These are phyloP conservation scores for Bombus fervidus DNA, from an alignment of 1,140 invertebrate species.

Conservation along the genomic window DNA sequence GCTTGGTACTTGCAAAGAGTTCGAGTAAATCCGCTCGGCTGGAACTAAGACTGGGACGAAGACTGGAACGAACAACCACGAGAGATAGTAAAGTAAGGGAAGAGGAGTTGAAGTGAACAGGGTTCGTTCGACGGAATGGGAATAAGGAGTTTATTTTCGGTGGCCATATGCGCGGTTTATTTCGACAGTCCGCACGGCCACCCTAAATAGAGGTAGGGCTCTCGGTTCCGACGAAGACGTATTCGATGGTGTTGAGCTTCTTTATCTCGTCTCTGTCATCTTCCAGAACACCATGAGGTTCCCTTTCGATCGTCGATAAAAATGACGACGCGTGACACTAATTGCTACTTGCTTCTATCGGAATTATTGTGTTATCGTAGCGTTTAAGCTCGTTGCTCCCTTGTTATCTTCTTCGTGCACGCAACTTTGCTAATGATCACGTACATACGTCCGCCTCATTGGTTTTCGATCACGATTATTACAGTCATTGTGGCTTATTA, in stretches of 20 bases:
- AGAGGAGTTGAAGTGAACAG: slow-evolving; percentile 18
- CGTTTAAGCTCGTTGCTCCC: slow-evolving; percentile 21
- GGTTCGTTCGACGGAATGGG: slow-evolving; percentile 74
- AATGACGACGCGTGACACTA: slow-evolving; percentile 23
- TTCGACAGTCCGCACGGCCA: slow-evolving; percentile 74
- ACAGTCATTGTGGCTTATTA: slow-evolving; percentile 23
- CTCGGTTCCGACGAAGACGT: slow-evolving; percentile 60
- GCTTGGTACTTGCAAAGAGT: slow-evolving; percentile 23
- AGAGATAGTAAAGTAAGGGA: background rate
- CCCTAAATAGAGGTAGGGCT: slow-evolving; percentile 62
- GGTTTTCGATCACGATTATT: slow-evolving; percentile 41
- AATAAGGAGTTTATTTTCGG: slow-evolving; percentile 82
- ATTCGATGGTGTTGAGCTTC: slow-evolving; percentile 51
- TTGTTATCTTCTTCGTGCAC: background rate
- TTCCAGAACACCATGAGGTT: background rate
- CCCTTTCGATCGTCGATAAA: background rate
- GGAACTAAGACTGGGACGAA: slow-evolving; percentile 53
- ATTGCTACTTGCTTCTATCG: slow-evolving; percentile 26
- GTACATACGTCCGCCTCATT: slow-evolving; percentile 15
- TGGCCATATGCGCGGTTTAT: slow-evolving; percentile 81
- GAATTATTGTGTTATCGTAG: slow-evolving; percentile 42
- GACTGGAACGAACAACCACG: slow-evolving; percentile 45
- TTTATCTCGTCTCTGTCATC: slow-evolving; percentile 22
- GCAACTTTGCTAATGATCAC: slow-evolving; percentile 28
- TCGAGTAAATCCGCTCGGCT: slow-evolving; percentile 54